Evolutionary conservation across 2,888 invertebrate genomes (phyloP), one percentile per base, ranked within the genome.

Genomic region (Dyspetes luteomarginatus): DNA sequence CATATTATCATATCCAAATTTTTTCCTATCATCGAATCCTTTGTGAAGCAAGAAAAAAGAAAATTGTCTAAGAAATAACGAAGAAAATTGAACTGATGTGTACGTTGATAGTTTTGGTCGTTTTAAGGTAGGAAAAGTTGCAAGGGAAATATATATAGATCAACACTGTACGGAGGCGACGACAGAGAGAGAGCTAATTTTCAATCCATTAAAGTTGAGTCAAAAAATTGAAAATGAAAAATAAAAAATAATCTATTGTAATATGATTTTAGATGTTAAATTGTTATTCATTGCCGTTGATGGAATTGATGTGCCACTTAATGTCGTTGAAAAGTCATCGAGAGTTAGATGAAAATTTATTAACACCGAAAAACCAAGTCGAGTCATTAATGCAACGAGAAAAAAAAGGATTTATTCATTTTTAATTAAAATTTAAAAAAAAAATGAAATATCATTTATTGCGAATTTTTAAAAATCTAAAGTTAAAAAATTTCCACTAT

Each of bases 291-390:
- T 88, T 89, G 89, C 89, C 90, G 86, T 87, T 87, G 86, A 90
- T 90, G 91, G 91, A 91, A 91, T 91, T 91, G 90, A 91, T 89
- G 88, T 86, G 85, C 83, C 28, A 24, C 43, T 45, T n/a, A 62
- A 65, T 43, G 7, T 55, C 15, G 62, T 74, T 67, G 64, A 45
- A 7, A 52, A 74, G 55, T 65, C 65, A 56, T 72, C 60, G 65
- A 72, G 30, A 72, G 7, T 30, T 19, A 3, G 50, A 28, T 9
- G 45, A 26, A 41, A 36, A 56, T 24, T 24, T 43, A n/a, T n/a
- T n/a, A n/a, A n/a, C n/a, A n/a, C n/a, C 22, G 28, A 36, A 52
- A 15, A 45, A 24, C 50, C 22, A 3, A 1, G 36, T 9, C 48
- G 36, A n/a, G n/a, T n/a, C 36, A 52, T 52, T 5, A 15, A 15